These are phyloP conservation scores for Tyrophagus putrescentiae DNA, from an alignment of 1,140 invertebrate species.

Conservation along the genomic window DNA sequence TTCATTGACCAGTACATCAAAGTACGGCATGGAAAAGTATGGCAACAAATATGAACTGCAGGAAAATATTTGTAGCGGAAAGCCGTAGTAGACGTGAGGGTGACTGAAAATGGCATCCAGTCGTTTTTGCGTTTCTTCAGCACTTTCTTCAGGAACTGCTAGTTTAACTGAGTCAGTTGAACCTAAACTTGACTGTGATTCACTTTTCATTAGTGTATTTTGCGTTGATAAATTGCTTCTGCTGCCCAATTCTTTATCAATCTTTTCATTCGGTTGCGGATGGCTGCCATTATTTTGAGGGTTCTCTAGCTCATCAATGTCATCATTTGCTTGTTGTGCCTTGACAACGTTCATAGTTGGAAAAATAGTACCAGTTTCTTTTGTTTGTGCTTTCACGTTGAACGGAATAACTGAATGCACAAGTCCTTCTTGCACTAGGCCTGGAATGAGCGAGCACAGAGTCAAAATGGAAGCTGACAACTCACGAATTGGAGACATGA, in stretches of 20 bases:
- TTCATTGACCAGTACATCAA: conserved; percentile 74
- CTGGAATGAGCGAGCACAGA: conserved; percentile 74
- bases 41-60: conserved; percentile 87
- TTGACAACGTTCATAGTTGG: neutral
- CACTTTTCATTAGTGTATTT: neutral
- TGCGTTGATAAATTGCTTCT: neutral
- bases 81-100: conserved; percentile 50
- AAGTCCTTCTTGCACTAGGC: conserved; percentile 48
- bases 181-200: neutral
- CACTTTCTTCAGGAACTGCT: conserved; percentile 21
- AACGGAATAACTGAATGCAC: conserved; percentile 12
- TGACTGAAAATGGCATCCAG: conserved; percentile 22
- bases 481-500: conserved; percentile 76
- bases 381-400: conserved; percentile 5
- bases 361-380: conserved; percentile 18
- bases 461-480: conserved; percentile 73
- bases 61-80: conserved; percentile 72
- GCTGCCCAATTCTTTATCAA: neutral
- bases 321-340: neutral
- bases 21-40: conserved; percentile 84
- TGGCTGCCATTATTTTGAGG: neutral
- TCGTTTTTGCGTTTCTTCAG: neutral
- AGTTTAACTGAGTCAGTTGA: too few relatives aligned
- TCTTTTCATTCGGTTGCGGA: neutral
- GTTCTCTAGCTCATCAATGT: neutral